Percentiles rank a stretch among this genome's conserved stretches.
phyloP scores from a whole-genome alignment of 2,888 invertebrate genomes.

The Imbricaverruca yamaguchii region DNA sequence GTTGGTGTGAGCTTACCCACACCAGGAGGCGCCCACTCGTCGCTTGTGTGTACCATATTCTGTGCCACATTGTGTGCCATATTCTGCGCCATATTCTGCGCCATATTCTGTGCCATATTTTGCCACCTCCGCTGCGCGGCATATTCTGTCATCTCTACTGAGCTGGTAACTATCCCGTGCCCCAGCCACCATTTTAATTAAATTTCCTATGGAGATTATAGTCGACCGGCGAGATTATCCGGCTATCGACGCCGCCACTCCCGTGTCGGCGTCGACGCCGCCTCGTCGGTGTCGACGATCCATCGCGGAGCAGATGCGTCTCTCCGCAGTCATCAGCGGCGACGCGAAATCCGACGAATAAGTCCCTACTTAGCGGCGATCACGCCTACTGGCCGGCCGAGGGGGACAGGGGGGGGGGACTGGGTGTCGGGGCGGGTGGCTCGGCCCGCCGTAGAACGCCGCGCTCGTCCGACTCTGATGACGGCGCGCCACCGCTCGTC shows the following conservation, averaged over 20 bases:
- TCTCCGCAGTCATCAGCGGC: background rate
- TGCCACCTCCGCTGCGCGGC: too few species aligned
- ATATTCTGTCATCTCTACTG: too few species aligned
- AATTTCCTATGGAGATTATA: slow-evolving; percentile 20
- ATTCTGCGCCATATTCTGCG: too few species aligned
- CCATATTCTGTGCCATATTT: too few species aligned
- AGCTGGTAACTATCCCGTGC: background rate
- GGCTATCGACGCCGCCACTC: background rate
- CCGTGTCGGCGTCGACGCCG: background rate
- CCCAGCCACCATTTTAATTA: slow-evolving; percentile 1
- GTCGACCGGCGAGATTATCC: background rate
- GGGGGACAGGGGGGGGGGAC: background rate
- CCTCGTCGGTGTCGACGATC: slow-evolving; percentile 8
- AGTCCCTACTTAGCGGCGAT: slow-evolving; percentile 17
- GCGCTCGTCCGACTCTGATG: background rate
- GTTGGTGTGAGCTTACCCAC: too few species aligned
- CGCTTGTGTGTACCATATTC: too few species aligned
- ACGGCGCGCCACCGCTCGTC: background rate
- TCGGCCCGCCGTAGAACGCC: background rate
- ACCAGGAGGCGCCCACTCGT: too few species aligned
- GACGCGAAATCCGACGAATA: background rate
- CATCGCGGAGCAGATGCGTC: background rate
- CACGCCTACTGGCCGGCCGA: background rate
- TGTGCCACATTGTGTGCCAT: too few species aligned
- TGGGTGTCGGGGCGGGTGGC: background rate